phyloP scores from a whole-genome alignment of 2,888 invertebrate genomes.

The Dolichopus griseipennis region DNA sequence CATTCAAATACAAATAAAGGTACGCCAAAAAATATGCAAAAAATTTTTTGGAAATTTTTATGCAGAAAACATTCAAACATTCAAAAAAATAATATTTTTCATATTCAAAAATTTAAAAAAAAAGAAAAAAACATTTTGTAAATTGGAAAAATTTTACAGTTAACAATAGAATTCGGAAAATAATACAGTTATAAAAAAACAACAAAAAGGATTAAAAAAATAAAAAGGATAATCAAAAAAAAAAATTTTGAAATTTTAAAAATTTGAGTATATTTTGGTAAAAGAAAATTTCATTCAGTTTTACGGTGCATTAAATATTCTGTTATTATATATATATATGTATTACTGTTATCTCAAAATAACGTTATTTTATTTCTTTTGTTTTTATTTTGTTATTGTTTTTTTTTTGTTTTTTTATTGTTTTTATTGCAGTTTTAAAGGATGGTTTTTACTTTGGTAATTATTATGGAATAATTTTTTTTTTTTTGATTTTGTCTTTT shows the following conservation, averaged over 20 bases:
- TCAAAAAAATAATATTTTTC: no score
- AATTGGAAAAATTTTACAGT: no score
- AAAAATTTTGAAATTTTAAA: no score
- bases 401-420: not conserved
- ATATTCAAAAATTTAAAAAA: no score
- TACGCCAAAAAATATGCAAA: no score
- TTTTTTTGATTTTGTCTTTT: not conserved
- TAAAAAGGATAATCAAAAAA: not conserved
- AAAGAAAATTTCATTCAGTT: not conserved
- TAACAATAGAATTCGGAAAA: no score
- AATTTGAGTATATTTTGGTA: not conserved
- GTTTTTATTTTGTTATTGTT: not conserved
- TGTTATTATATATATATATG: not conserved
- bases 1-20: no score
- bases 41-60: no score
- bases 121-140: no score
- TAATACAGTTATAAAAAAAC: no score
- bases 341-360: not conserved
- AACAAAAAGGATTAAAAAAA: no score
- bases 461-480: not conserved
- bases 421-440: not conserved
- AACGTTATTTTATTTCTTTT: not conserved
- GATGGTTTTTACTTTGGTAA: not conserved
- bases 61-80: no score
- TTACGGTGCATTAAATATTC: conserved; percentile 4